Base-by-base conservation (phyloP, 2,797 vertebrate genomes). In the Hylomyscus alleni region DNA sequence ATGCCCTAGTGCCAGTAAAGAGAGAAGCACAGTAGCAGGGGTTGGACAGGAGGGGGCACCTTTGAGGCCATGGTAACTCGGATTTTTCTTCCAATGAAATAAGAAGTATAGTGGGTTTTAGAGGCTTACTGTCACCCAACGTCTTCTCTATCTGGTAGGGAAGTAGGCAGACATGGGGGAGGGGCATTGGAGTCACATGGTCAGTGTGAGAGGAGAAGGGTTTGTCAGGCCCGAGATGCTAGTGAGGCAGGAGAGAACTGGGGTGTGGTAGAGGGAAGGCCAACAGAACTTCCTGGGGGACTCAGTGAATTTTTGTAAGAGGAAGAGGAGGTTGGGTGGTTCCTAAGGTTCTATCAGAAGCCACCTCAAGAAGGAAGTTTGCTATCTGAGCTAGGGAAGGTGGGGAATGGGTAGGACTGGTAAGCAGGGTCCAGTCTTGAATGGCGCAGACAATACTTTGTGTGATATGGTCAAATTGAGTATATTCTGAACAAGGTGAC, bases 11-110 rank as follows among this genome's bases (percentile, higher is more conserved):
- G 40, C 24, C 37, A 83, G 14, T 0, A 0, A 56, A 12, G 65
- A 9, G 8, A 54, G 31, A 52, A 1, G 17, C 34, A 31, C 3
- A n/a, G 56, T 4, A 47, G 37, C 44, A 7, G 50, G 56, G 67
- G 47, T 17, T 34, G 40, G 76, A 50, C 2, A 40, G 37, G 31
- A 37, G 12, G 84, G 17, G 40, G 1, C 0, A 13, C 56, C 47
- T 73, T 54, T 22, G 60, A 81, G 1, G 26, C 19, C 62, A n/a
- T n/a, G n/a, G n/a, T n/a, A n/a, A n/a, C n/a, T 26, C 6, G 22
- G 31, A 54, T 50, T 89, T 91, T 34, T 15, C 83, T 67, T 91
- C n/a, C 50, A 93, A 44, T 50, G 31, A 54, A 54, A 80, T 47
- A 73, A 60, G 20, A 88, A 54, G 31, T 29, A 3, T 40, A 6